phyloP scores from a whole-genome alignment of 2,113 vertebrate genomes.

The Anarhynchus alexandrinus region DNA sequence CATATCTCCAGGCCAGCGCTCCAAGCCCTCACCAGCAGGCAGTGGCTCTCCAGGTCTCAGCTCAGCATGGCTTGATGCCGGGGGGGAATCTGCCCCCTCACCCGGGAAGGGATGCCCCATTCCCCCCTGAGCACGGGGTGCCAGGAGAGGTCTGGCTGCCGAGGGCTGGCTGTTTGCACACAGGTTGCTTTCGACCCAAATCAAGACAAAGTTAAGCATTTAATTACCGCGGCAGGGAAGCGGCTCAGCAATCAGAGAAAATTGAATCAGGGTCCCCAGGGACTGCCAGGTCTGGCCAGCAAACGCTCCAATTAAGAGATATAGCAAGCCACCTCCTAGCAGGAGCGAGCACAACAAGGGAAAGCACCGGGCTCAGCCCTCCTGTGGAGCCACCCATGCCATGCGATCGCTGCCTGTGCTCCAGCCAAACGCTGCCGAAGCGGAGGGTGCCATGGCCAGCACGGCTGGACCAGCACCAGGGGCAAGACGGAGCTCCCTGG shows the following conservation, averaged over 20 bases:
- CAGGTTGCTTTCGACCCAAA: conserved; percentile 53
- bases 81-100: not conserved
- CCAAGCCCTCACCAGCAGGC: not conserved
- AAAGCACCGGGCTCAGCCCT: not conserved
- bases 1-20: not conserved
- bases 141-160: not conserved
- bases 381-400: not conserved
- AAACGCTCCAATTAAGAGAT: not conserved
- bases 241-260: conserved; percentile 61
- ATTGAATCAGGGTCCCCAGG: conserved; percentile 67
- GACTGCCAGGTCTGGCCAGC: conserved; percentile 19
- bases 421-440: not conserved
- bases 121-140: not conserved
- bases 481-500: not conserved
- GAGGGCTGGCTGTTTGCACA: not conserved
- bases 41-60: not conserved
- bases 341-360: not conserved
- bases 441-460: not conserved
- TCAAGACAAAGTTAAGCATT: conserved; percentile 68
- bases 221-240: conserved; percentile 68
- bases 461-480: not conserved
- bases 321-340: not conserved
- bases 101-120: not conserved
- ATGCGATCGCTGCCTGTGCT: fast-evolving
- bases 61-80: not conserved